Conservation (phyloP, 2,113 vertebrate species). For the Calidris pygmaea region DNA sequence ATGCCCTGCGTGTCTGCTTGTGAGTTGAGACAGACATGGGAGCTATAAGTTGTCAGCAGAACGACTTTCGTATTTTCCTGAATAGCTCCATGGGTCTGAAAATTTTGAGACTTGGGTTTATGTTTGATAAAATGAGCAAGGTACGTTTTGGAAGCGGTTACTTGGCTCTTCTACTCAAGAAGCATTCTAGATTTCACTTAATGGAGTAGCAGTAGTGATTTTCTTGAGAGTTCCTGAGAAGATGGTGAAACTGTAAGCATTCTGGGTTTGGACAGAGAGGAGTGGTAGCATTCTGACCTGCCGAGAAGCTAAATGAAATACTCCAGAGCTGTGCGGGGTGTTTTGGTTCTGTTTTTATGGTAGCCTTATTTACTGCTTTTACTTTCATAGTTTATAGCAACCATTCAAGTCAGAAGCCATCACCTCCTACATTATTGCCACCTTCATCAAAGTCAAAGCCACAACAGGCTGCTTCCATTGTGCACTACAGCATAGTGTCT, state of each 20-base stretch:
- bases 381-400: conserved; percentile 63
- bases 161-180: neutral
- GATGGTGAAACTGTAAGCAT: neutral
- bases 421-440: conserved; percentile 61
- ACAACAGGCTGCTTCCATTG: conserved; percentile 60
- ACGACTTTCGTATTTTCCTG: neutral
- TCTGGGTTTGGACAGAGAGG: neutral
- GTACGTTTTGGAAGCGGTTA: neutral
- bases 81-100: neutral
- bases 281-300: neutral
- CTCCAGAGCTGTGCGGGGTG: neutral
- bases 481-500: conserved; percentile 65
- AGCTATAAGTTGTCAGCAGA: neutral
- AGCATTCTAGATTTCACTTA: neutral
- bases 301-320: neutral
- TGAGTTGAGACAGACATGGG: neutral
- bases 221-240: neutral
- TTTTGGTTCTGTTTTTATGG: neutral
- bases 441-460: conserved; percentile 67
- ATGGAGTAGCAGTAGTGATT: neutral
- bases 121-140: neutral
- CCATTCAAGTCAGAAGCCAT: conserved; percentile 64
- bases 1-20: neutral
- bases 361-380: conserved; percentile 52
- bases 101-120: neutral